A percentile compares a stretch with the other conserved stretches of the same genome.
Evolutionary conservation across 2,113 vertebrate species (phyloP).

Genomic region (Atrichornis clamosus): DNA sequence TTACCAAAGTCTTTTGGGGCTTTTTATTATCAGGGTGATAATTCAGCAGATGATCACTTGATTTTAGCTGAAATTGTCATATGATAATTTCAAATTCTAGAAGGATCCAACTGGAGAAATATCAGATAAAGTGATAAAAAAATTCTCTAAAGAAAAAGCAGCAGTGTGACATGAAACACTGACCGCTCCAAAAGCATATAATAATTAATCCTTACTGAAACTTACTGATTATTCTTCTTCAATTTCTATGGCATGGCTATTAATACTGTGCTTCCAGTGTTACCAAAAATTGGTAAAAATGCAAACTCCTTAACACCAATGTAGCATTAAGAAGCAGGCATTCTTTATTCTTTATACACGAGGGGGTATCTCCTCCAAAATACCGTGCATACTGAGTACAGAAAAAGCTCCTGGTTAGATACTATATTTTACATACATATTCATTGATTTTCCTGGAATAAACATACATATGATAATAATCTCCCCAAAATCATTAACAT

Average conservation of each 20-base stretch:
- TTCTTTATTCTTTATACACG: neutral
- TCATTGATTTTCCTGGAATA: neutral
- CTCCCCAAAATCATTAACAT: neutral
- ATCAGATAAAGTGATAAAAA: neutral
- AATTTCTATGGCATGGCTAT: neutral
- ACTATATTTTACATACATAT: neutral
- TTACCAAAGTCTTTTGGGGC: accelerated
- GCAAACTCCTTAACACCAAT: neutral
- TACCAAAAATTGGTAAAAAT: neutral
- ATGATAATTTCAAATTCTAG: neutral
- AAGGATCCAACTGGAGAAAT: neutral
- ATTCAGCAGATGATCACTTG: neutral
- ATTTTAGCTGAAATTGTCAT: neutral
- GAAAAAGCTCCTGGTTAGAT: neutral
- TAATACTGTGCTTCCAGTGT: neutral
- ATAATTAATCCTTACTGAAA: neutral
- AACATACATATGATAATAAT: neutral
- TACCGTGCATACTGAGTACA: neutral
- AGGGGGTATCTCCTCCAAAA: neutral
- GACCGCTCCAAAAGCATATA: neutral
- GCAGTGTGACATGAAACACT: neutral
- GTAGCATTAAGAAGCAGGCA: neutral
- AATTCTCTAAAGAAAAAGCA: neutral
- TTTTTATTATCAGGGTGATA: neutral
- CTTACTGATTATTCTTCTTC: neutral